These are phyloP conservation scores for Acronicta alni DNA, from an alignment of 2,888 invertebrate species.

Conservation along the genomic window DNA sequence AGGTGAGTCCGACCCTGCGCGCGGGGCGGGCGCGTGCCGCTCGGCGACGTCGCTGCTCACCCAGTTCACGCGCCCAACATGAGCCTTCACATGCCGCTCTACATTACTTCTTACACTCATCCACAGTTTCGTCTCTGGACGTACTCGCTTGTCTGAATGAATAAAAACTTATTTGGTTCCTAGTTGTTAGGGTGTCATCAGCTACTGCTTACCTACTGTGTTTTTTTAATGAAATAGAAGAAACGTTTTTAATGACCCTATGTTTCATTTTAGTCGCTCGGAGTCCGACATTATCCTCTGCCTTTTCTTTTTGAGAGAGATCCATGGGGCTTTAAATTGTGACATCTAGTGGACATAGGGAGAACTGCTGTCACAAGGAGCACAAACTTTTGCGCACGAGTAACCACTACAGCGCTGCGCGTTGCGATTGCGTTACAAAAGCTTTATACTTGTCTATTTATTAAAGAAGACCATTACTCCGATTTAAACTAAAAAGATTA, in stretches of 20 bases:
- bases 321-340: not conserved
- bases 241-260: too few relatives aligned
- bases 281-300: too few relatives aligned
- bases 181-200: not conserved
- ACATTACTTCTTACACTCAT: not conserved
- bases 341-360: constrained; percentile 2
- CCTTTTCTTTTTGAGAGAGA: too few relatives aligned
- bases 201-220: not conserved
- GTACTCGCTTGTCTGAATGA: not conserved
- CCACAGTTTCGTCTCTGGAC: not conserved
- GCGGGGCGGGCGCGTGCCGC: constrained; percentile 40
- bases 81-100: not conserved
- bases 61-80: constrained; percentile 26
- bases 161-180: not conserved
- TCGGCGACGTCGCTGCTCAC: constrained; percentile 52
- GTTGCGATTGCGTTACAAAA: too few relatives aligned
- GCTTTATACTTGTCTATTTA: too few relatives aligned
- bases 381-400: too few relatives aligned
- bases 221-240: too few relatives aligned
- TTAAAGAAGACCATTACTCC: too few relatives aligned
- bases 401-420: too few relatives aligned
- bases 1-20: constrained; percentile 34
- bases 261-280: not conserved
- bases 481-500: too few relatives aligned
- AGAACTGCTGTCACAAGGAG: not conserved